phyloP scores from a whole-genome alignment of 2,113 vertebrate species.

The Chamaetylas fuelleborni region DNA sequence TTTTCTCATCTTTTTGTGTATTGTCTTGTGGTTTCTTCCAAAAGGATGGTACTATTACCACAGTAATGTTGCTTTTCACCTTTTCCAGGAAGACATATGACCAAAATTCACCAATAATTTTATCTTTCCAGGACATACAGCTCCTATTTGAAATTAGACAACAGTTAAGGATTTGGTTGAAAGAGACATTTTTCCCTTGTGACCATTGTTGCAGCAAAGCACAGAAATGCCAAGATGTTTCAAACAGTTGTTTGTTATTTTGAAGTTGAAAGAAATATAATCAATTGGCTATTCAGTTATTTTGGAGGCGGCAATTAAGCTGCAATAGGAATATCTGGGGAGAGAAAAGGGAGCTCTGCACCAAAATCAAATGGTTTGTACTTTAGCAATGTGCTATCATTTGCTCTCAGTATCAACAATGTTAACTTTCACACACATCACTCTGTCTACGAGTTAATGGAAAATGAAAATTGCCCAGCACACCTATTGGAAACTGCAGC shows the following conservation, averaged over 20 bases:
- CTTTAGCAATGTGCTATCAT: neutral
- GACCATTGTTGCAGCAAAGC: neutral
- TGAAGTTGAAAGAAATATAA: neutral
- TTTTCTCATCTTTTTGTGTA: neutral
- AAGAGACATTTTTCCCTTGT: neutral
- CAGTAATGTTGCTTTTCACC: neutral
- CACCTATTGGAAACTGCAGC: neutral
- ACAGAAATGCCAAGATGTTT: neutral
- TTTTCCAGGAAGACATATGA: neutral
- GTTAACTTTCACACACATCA: conserved; percentile 8
- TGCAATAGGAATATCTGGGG: neutral
- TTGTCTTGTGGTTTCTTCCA: neutral
- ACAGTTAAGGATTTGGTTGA: neutral
- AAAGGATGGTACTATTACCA: neutral
- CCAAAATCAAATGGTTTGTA: neutral
- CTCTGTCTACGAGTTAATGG: neutral
- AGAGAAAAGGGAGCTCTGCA: neutral
- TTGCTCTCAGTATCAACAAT: neutral
- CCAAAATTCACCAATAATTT: neutral
- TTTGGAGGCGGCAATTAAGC: neutral
- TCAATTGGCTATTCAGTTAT: neutral
- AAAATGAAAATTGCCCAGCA: neutral
- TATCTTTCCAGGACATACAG: neutral
- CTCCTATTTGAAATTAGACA: neutral
- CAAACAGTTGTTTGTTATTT: neutral